Evolutionary conservation across 2,113 vertebrate genomes (phyloP), one percentile per base, ranked within the genome.

Genomic region (Spheniscus mendiculus): DNA sequence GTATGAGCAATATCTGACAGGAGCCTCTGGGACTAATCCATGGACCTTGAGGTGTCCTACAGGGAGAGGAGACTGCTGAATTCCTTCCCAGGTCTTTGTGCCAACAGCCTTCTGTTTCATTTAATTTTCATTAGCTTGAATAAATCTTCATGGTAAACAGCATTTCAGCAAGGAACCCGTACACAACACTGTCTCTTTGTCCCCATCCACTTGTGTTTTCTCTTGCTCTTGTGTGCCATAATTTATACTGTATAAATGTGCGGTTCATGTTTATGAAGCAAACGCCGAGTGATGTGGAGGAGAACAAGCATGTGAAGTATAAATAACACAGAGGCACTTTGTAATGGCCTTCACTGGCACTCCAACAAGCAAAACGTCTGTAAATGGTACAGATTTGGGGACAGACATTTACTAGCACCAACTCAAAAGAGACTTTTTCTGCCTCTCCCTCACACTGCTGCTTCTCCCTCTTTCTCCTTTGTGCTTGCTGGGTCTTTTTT

Each of bases 361-460:
- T 91, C 50, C 74, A 97, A 82, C 87, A 92, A 95, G 92, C 69
- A 90, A 90, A 95, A 88, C 58, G 84, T 95, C 69, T 94, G 67
- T 93, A 96, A 92, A 90, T 50, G 56, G 77, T 56, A 52, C 66
- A 77, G 87, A 85, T 94, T 38, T 84, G 53, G 72, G 83, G 55
- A 86, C 65, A 79, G 70, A 65, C 72, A 45, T 92, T 92, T 83
- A 56, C 90, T 67, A 94, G 63, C 53, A 79, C 32, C 50, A 52
- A 42, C 44, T 96, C 69, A 84, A 89, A 94, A 87, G 80, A 74
- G 32, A 71, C 2, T 38, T 76, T 92, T 89, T 83, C 30, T 83
- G n/a, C 52, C 34, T 73, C 44, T 79, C 53, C 63, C 44, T 47
- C 63, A 92, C n/a, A 52, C 40, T 87, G 61, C 27, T 86, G 63